Base-by-base conservation (phyloP, 2,113 vertebrate genomes). In the Podilymbus podiceps region DNA sequence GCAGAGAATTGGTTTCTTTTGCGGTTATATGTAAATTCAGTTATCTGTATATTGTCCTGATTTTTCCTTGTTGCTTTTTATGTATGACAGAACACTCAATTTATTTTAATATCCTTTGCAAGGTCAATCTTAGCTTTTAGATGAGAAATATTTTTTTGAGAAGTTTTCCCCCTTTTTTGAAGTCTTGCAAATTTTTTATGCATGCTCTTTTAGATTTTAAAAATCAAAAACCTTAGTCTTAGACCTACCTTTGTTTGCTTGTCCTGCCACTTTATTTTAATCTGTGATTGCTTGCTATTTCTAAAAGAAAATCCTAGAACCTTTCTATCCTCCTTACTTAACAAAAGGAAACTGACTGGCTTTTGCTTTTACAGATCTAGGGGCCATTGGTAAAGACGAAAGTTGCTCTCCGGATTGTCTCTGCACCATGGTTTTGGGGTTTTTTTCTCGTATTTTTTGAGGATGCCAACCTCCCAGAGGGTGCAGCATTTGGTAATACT, bases 331-430 rank as follows among this genome's bases (percentile, higher is more conserved):
- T 63, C 25, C 38, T 84, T 72, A 22, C 35, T 66, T 91, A 52
- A 46, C 7, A n/a, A 76, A 76, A 52, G 8, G 27, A 56, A 80
- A n/a, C 2, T 0, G 0, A 30, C 2, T 60, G 40, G 28, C 20
- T 73, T 90, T 88, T 73, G 63, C 21, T 55, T 5, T 74, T 69
- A 27, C 2, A 66, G 19, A 50, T 85, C 35, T 38, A 55, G n/a
- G 16, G 56, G 6, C 40, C 55, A 10, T 68, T 82, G 16, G 12
- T 52, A 74, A 88, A 50, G 22, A 69, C 28, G 50, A 82, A 91
- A 18, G 22, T 52, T 22, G 10, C 24, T 78, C n/a, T 59, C 14
- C 46, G 20, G 18, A 33, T 44, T 64, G 18, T 40, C 8, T 58
- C 25, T 76, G 4, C 1, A 84, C 18, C 5, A 4, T 11, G 24